Evolutionary conservation across 2,113 vertebrate species (phyloP).

Genomic region (Hippotragus niger): DNA sequence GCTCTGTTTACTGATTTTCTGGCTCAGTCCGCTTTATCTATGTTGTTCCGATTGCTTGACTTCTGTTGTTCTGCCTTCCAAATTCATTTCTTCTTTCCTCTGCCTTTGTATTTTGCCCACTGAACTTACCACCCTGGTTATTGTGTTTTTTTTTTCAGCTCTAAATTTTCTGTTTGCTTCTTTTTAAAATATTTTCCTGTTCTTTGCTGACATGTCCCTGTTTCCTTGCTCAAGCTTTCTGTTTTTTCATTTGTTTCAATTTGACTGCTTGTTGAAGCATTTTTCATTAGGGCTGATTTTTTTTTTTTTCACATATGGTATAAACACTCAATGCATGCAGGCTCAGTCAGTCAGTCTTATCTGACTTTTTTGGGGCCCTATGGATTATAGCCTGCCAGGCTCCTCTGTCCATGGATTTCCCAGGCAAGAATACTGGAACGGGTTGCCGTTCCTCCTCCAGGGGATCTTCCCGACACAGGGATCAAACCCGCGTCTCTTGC

Average conservation of each 20-base stretch:
- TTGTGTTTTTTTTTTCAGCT: neutral
- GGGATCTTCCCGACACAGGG: neutral
- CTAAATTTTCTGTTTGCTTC: neutral
- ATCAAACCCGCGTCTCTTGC: neutral
- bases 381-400: neutral
- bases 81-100: neutral
- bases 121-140: neutral
- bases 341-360: neutral
- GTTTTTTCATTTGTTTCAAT: neutral
- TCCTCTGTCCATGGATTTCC: neutral
- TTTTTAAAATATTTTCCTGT: neutral
- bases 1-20: neutral
- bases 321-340: accelerated
- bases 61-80: neutral
- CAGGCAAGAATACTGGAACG: neutral
- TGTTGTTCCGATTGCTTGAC: neutral
- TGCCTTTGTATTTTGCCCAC: neutral
- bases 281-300: neutral
- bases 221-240: neutral
- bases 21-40: neutral
- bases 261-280: neutral
- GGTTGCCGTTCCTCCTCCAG: neutral
- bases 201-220: neutral
- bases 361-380: neutral
- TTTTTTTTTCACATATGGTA: neutral